phyloP scores from a whole-genome alignment of 2,888 invertebrate species.

The Busseola fusca region DNA sequence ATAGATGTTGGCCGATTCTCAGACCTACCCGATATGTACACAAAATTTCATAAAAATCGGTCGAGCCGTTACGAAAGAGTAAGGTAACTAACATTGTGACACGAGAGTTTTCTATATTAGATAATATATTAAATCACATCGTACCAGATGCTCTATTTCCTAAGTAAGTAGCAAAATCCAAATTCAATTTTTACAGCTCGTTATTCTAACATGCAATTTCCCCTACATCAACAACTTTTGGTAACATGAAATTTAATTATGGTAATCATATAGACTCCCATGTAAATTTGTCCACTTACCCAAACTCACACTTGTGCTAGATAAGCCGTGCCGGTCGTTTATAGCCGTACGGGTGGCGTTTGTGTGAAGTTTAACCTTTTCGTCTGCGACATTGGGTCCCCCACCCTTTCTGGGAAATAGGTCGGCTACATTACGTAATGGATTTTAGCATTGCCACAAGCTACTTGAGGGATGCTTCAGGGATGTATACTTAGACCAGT shows the following conservation, averaged over 20 bases:
- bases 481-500: conserved; percentile 59
- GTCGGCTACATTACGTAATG: conserved; percentile 77
- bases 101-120: too few species aligned
- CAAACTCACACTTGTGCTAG: conserved; percentile 63
- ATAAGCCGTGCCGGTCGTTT: conserved; percentile 64
- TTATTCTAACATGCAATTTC: conserved; percentile 30
- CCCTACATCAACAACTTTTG: conserved; percentile 39
- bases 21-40: too few species aligned
- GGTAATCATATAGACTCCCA: conserved; percentile 61
- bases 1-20: too few species aligned
- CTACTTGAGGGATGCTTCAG: conserved; percentile 63
- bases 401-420: conserved; percentile 68
- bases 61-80: too few species aligned
- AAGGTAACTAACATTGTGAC: too few species aligned
- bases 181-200: conserved; percentile 12
- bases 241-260: conserved; percentile 59
- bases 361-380: conserved; percentile 78
- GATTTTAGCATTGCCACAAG: conserved; percentile 68
- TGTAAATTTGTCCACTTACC: conserved; percentile 67
- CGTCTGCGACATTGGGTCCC: conserved; percentile 65
- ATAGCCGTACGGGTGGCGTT: conserved; percentile 65
- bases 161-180: conserved; percentile 17
- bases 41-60: too few species aligned
- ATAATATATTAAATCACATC: conserved; percentile 1
- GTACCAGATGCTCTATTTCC: conserved; percentile 25